Conservation (phyloP, 1,140 invertebrate genomes). For the Aricia agestis region DNA sequence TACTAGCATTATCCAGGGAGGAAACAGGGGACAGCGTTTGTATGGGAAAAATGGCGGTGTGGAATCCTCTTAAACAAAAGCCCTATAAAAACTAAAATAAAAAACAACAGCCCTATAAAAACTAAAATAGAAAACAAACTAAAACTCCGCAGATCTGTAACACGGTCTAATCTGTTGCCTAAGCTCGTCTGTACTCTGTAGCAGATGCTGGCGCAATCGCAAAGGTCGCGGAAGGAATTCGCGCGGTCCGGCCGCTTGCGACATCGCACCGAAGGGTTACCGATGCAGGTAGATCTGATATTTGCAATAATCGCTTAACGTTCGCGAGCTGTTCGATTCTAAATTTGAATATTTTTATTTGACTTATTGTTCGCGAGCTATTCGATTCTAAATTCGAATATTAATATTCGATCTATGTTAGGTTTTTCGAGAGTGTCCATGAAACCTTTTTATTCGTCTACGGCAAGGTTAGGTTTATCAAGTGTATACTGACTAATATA, state of each 20-base stretch:
- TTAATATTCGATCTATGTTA: background rate
- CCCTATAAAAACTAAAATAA: too few relatives aligned
- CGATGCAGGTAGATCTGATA: constrained; percentile 46
- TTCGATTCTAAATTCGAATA: constrained; percentile 15
- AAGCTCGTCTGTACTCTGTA: constrained; percentile 65
- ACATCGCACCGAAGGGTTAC: constrained; percentile 53
- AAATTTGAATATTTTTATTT: background rate
- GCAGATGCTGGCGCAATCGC: constrained; percentile 66
- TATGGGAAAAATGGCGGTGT: too few relatives aligned
- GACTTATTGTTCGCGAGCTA: constrained; percentile 28
- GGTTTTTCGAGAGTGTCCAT: too few relatives aligned
- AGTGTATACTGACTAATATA: too few relatives aligned
- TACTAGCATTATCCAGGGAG: too few relatives aligned
- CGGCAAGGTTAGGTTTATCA: too few relatives aligned
- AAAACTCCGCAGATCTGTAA: constrained; percentile 42
- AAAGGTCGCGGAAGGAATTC: constrained; percentile 73
- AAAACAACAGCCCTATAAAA: too few relatives aligned
- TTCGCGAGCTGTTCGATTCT: constrained; percentile 25
- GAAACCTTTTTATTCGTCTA: too few relatives aligned
- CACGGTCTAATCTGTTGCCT: constrained; percentile 59
- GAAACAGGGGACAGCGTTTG: too few relatives aligned
- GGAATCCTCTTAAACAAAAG: too few relatives aligned
- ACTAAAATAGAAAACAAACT: background rate
- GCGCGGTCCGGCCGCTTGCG: constrained; percentile 66
- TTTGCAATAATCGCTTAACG: constrained; percentile 38